These are phyloP conservation scores for Drosophila malerkotliana DNA, from an alignment of 1,140 invertebrate genomes.

Conservation along the genomic window DNA sequence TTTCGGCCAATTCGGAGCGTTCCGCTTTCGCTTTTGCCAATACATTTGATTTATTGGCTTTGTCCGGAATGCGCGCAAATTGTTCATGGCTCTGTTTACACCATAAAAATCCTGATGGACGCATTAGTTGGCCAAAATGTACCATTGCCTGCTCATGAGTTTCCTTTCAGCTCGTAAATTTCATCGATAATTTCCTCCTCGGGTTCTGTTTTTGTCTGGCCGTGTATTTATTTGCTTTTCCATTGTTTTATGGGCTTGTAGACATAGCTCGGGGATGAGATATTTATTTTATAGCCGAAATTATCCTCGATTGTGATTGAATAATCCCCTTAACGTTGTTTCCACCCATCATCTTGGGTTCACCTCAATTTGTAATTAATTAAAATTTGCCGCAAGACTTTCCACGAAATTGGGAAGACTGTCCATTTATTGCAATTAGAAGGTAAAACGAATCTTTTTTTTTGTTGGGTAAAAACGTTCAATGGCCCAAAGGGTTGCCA, in stretches of 20 bases:
- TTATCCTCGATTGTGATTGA: not conserved
- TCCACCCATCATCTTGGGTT: constrained; percentile 2
- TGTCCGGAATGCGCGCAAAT: constrained; percentile 57
- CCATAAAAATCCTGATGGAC: constrained; percentile 54
- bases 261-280: not conserved
- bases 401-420: constrained; percentile 27
- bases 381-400: constrained; percentile 51
- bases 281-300: constrained; percentile 22
- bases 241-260: constrained; percentile 39
- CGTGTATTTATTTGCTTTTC: constrained; percentile 25
- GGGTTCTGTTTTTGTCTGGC: constrained; percentile 31
- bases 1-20: constrained; percentile 42
- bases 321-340: not conserved
- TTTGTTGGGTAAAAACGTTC: not conserved
- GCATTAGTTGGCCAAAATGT: constrained; percentile 38
- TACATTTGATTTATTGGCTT: constrained; percentile 73
- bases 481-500: constrained; percentile 32
- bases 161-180: constrained; percentile 33
- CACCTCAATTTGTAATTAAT: constrained; percentile 54
- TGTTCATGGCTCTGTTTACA: constrained; percentile 67
- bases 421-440: constrained; percentile 54
- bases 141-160: constrained; percentile 18
- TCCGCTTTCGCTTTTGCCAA: constrained; percentile 30
- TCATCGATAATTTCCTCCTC: constrained; percentile 30
- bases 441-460: constrained; percentile 1